Percentiles rank a stretch among this genome's conserved stretches.
Conservation (phyloP, 2,797 vertebrate genomes). For the Mallotus villosus region DNA sequence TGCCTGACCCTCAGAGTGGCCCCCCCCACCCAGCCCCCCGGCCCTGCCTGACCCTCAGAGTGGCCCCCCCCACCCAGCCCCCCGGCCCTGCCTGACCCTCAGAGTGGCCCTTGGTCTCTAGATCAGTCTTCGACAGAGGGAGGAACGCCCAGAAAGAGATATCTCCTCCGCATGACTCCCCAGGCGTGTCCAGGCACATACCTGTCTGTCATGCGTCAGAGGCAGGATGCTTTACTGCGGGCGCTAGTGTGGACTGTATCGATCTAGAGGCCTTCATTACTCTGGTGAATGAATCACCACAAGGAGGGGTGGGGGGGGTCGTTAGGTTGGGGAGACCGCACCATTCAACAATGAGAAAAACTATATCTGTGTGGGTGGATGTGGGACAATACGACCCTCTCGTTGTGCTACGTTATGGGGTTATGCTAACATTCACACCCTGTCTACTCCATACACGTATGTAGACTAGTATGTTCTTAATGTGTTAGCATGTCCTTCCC, state of each 20-base stretch:
- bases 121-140: neutral
- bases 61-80: too few species aligned
- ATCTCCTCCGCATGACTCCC: neutral
- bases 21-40: too few species aligned
- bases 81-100: too few species aligned
- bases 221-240: neutral
- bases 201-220: too few species aligned
- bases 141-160: neutral
- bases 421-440: neutral
- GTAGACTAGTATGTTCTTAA: neutral
- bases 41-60: too few species aligned
- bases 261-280: neutral
- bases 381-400: neutral
- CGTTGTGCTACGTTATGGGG: neutral
- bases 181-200: neutral
- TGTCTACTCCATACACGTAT: neutral
- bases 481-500: too few species aligned
- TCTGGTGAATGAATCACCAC: neutral
- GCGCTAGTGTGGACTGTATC: neutral
- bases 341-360: too few species aligned
- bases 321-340: too few species aligned
- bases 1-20: too few species aligned
- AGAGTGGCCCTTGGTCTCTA: too few species aligned
- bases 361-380: neutral
- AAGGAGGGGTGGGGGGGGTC: neutral